These are phyloP conservation scores for Strix uralensis DNA, from an alignment of 2,113 vertebrate genomes.

Conservation along the genomic window DNA sequence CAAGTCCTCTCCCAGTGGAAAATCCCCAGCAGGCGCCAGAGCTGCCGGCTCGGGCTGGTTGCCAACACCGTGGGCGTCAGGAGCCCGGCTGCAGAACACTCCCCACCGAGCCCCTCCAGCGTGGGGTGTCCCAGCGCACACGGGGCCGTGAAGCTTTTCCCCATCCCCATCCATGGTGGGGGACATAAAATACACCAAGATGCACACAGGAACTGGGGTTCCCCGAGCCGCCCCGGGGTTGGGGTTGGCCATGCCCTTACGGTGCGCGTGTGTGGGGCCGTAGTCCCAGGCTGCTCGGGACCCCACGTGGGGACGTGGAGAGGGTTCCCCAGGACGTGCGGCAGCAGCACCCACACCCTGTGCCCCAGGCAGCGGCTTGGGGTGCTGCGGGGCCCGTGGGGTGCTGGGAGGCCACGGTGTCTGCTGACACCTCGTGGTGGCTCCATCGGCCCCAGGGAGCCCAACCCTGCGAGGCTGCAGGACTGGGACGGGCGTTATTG, in stretches of 20 bases:
- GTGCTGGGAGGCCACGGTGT: not conserved
- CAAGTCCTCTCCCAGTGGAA: not conserved
- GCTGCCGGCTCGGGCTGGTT: rapidly evolving
- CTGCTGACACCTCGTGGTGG: conserved; percentile 14
- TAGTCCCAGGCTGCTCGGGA: rapidly evolving
- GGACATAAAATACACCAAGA: rapidly evolving
- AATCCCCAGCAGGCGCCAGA: not conserved
- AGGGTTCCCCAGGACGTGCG: rapidly evolving
- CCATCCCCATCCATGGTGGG: rapidly evolving
- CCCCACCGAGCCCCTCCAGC: rapidly evolving
- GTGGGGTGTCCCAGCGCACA: rapidly evolving
- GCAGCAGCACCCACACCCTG: rapidly evolving
- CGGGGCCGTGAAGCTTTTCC: rapidly evolving
- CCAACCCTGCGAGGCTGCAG: not conserved
- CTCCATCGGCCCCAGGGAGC: not conserved
- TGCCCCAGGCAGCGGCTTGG: not conserved
- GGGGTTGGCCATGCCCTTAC: rapidly evolving
- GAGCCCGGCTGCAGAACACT: not conserved
- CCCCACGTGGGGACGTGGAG: rapidly evolving
- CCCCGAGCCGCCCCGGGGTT: rapidly evolving
- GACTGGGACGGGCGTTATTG: rapidly evolving
- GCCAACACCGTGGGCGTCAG: not conserved
- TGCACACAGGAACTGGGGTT: not conserved
- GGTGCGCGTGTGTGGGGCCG: rapidly evolving
- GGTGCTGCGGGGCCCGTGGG: not conserved